A percentile compares a stretch with the other conserved stretches of the same genome.
Conservation (phyloP, 1,140 invertebrate genomes). For the Pseudomyrmex sp. region DNA sequence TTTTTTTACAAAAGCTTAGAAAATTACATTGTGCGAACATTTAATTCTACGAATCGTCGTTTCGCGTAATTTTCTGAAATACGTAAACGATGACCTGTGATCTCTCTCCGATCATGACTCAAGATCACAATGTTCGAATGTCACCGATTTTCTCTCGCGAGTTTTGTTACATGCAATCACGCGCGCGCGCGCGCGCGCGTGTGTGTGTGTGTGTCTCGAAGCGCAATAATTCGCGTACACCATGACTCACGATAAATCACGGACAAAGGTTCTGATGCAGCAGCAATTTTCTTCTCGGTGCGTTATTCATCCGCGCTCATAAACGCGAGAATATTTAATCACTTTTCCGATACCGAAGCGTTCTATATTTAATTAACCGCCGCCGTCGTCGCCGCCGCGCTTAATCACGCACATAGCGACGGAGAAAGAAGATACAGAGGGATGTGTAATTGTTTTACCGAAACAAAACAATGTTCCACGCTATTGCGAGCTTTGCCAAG, state of each 20-base stretch:
- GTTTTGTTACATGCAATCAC: neutral
- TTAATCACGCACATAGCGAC: constrained; percentile 30
- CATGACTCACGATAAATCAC: constrained; percentile 10
- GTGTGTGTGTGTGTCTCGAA: neutral
- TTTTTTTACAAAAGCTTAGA: too few relatives aligned
- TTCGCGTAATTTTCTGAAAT: neutral
- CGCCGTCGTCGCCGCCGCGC: neutral
- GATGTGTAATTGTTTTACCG: constrained; percentile 5
- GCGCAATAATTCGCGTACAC: neutral
- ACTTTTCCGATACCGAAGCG: neutral
- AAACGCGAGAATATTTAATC: neutral
- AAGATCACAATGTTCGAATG: constrained; percentile 1
- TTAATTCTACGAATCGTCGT: constrained; percentile 11
- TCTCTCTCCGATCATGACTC: constrained; percentile 15
- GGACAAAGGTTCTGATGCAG: constrained; percentile 7
- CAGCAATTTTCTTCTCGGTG: neutral
- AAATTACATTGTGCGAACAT: neutral
- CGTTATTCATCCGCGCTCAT: constrained; percentile 34
- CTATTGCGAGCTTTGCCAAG: neutral
- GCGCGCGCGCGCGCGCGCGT: neutral
- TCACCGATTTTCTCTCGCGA: constrained; percentile 14
- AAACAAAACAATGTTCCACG: constrained; percentile 45
- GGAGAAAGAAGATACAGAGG: neutral
- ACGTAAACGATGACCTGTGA: constrained; percentile 8
- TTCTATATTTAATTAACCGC: constrained; percentile 26